Evolutionary conservation across 2,888 invertebrate genomes (phyloP).

Genomic region (Linnaemya tessellans): DNA sequence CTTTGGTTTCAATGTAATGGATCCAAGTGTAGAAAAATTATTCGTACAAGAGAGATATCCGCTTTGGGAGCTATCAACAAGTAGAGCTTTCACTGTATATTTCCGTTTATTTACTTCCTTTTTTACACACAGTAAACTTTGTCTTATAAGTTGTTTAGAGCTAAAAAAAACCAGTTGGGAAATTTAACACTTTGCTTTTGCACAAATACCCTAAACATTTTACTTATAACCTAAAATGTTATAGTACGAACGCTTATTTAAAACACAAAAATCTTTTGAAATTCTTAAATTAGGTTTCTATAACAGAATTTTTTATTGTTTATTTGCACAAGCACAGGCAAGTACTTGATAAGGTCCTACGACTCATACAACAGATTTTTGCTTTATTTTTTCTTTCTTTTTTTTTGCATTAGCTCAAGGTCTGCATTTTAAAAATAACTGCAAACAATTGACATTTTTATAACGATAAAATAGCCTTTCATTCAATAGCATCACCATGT

Average conservation of each 20-base stretch:
- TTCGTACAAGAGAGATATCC: no score
- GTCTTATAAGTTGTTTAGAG: background rate
- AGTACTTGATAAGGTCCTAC: slow-evolving; percentile 55
- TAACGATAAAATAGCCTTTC: slow-evolving; percentile 36
- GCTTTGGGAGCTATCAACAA: no score
- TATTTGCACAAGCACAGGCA: slow-evolving; percentile 6
- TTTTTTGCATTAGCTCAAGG: slow-evolving; percentile 55
- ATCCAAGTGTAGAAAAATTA: no score
- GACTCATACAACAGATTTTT: slow-evolving; percentile 15
- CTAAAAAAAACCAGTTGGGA: slow-evolving; percentile 30
- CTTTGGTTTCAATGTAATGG: no score
- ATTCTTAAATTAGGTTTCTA: slow-evolving; percentile 61
- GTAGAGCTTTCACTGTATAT: no score
- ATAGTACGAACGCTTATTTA: background rate
- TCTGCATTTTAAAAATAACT: slow-evolving; percentile 63
- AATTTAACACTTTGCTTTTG: slow-evolving; percentile 29
- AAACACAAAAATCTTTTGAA: slow-evolving; percentile 28
- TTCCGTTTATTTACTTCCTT: no score
- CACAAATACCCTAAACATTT: background rate
- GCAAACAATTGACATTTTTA: slow-evolving; percentile 59
- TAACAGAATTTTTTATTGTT: slow-evolving; percentile 40
- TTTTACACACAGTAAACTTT: no score
- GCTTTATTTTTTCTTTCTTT: no score
- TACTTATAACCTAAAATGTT: background rate
- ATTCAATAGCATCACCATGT: slow-evolving; percentile 37